These are phyloP conservation scores for Drosophila tanythrix DNA, from an alignment of 2,888 invertebrate genomes.

Conservation along the genomic window DNA sequence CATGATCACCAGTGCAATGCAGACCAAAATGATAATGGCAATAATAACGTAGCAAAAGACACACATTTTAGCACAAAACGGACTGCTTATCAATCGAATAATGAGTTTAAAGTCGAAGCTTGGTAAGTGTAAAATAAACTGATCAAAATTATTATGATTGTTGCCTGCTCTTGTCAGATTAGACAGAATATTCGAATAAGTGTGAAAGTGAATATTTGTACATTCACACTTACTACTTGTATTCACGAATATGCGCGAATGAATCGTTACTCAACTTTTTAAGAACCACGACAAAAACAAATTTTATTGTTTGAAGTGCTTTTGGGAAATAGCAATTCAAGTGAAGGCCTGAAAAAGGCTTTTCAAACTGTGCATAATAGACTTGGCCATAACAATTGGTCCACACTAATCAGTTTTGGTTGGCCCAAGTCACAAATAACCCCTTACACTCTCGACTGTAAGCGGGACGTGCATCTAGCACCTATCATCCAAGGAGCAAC, in stretches of 20 bases:
- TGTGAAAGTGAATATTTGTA: not conserved
- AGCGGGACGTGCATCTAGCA: conserved; percentile 11
- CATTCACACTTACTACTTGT: not conserved
- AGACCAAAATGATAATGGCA: not conserved
- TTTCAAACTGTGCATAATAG: not conserved
- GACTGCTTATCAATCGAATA: not conserved
- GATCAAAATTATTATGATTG: not conserved
- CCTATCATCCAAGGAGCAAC: conserved; percentile 4
- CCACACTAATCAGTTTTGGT: conserved; percentile 10
- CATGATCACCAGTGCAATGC: not conserved
- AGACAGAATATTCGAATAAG: no score
- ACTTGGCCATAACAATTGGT: conserved; percentile 9
- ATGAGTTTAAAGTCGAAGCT: not conserved
- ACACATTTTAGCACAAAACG: conserved; percentile 38
- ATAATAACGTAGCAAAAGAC: conserved; percentile 48
- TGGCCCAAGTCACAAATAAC: conserved; percentile 1
- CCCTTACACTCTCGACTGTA: not conserved
- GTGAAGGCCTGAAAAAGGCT: not conserved
- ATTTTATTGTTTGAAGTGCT: not conserved
- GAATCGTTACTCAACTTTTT: not conserved
- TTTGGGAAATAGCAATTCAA: not conserved
- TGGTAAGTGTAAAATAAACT: no score
- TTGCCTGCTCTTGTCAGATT: not conserved
- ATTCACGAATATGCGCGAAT: not conserved
- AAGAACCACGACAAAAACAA: not conserved